phyloP scores from a whole-genome alignment of 2,113 vertebrate species.

The Perca flavescens region DNA sequence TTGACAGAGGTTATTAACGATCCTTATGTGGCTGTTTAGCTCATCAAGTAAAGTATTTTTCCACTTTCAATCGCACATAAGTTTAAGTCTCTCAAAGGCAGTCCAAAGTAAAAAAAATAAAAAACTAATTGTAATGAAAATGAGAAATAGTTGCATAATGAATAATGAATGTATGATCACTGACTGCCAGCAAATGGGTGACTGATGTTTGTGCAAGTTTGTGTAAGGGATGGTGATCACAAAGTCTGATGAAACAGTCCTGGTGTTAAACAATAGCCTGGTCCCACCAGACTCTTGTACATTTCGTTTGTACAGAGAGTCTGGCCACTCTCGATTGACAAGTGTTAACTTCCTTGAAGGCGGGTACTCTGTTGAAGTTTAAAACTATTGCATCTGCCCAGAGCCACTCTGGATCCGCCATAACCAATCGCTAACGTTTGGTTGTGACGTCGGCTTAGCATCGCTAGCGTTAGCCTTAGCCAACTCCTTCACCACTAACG shows the following conservation, averaged over 20 bases:
- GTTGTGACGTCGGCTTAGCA: too few species aligned
- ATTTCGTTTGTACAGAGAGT: too few species aligned
- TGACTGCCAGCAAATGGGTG: not conserved
- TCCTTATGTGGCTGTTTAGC: not conserved
- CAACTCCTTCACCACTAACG: too few species aligned
- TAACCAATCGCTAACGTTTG: too few species aligned
- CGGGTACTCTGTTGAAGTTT: too few species aligned
- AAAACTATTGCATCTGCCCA: too few species aligned
- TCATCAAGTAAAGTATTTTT: conserved; percentile 8
- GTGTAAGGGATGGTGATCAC: not conserved
- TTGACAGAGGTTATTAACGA: conserved; percentile 12
- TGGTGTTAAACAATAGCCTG: too few species aligned
- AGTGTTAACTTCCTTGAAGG: too few species aligned
- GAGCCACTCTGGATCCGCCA: too few species aligned
- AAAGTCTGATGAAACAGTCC: not conserved
- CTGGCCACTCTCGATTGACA: too few species aligned
- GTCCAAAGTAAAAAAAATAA: not conserved
- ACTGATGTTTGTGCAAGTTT: not conserved
- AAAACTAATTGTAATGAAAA: not conserved
- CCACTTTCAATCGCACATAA: not conserved
- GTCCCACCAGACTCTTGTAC: too few species aligned
- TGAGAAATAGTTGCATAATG: not conserved
- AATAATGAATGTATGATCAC: not conserved
- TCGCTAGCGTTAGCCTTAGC: too few species aligned
- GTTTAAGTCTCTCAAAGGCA: not conserved